A percentile compares a stretch with the other conserved stretches of the same genome.
These are phyloP conservation scores for Myxocyprinus asiaticus DNA, from an alignment of 2,113 vertebrate species.

Conservation along the genomic window DNA sequence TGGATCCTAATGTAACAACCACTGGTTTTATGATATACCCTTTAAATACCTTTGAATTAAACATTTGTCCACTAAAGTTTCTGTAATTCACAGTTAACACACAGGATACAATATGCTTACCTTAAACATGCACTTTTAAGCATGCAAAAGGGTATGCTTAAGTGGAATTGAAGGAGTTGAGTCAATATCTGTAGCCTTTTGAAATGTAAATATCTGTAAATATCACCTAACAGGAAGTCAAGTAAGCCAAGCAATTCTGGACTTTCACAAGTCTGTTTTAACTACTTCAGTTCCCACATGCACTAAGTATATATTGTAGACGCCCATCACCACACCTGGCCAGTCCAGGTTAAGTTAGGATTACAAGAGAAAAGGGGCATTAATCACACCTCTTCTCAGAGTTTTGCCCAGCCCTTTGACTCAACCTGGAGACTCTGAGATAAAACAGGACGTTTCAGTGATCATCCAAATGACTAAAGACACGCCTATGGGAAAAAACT, in stretches of 20 bases:
- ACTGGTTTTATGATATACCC: too few relatives aligned
- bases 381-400: constrained; percentile 19
- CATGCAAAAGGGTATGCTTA: neutral
- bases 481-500: constrained; percentile 23
- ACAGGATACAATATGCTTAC: too few relatives aligned
- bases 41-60: too few relatives aligned
- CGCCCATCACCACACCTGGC: constrained; percentile 18
- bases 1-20: too few relatives aligned
- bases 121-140: neutral
- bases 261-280: constrained; percentile 1
- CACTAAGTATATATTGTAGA: neutral
- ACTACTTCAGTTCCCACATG: neutral
- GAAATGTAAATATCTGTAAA: neutral
- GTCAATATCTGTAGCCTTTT: neutral
- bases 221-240: neutral
- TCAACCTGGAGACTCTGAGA: constrained; percentile 2
- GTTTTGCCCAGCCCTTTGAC: constrained; percentile 24
- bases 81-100: too few relatives aligned
- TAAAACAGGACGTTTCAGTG: constrained; percentile 13
- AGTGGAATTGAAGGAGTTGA: neutral
- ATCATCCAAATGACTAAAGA: constrained; percentile 17
- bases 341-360: constrained; percentile 5
- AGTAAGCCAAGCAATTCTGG: neutral
- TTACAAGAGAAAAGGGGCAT: constrained; percentile 14
- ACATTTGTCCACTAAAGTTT: too few relatives aligned